Evolutionary conservation across 2,797 vertebrate species (phyloP).

Genomic region (Chelidonichthys spinosus): DNA sequence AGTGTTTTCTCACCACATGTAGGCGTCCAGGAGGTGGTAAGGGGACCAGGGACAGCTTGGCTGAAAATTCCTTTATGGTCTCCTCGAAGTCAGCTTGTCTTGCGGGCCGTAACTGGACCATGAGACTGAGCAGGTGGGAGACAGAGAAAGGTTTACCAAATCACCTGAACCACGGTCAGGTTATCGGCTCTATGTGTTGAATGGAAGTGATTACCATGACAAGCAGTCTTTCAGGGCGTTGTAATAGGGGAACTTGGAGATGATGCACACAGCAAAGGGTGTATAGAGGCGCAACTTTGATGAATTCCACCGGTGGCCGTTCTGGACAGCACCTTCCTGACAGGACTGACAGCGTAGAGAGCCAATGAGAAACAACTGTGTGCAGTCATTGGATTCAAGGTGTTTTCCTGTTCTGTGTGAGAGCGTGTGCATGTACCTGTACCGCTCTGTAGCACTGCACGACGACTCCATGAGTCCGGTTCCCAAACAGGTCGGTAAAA

Average conservation of each 20-base stretch:
- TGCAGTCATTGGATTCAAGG: neutral
- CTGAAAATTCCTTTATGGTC: constrained; percentile 93
- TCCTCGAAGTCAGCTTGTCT: constrained; percentile 88
- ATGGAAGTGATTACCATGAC: constrained; percentile 66
- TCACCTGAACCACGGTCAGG: neutral
- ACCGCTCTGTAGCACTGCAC: constrained; percentile 89
- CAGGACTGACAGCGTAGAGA: constrained; percentile 55
- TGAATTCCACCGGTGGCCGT: constrained; percentile 82
- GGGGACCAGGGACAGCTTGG: constrained; percentile 92
- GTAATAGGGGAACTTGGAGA: constrained; percentile 96
- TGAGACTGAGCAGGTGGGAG: constrained; percentile 66
- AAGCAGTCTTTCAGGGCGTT: constrained; percentile 86
- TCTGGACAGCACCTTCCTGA: constrained; percentile 83
- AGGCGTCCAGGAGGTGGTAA: constrained; percentile 93
- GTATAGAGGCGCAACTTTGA: constrained; percentile 79
- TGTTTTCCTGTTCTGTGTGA: neutral
- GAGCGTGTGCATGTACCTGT: constrained; percentile 79
- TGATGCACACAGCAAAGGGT: constrained; percentile 89
- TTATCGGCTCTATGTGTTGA: neutral
- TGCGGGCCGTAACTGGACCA: constrained; percentile 85
- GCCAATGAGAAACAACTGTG: constrained; percentile 8
- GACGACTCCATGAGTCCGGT: constrained; percentile 92
- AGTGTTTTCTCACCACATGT: constrained; percentile 88
- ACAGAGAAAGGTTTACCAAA: neutral
- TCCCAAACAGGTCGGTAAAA: constrained; percentile 95